A percentile compares a stretch with the other conserved stretches of the same genome.
These are phyloP conservation scores for Apeltes quadracus DNA, from an alignment of 2,113 vertebrate genomes.

Conservation along the genomic window DNA sequence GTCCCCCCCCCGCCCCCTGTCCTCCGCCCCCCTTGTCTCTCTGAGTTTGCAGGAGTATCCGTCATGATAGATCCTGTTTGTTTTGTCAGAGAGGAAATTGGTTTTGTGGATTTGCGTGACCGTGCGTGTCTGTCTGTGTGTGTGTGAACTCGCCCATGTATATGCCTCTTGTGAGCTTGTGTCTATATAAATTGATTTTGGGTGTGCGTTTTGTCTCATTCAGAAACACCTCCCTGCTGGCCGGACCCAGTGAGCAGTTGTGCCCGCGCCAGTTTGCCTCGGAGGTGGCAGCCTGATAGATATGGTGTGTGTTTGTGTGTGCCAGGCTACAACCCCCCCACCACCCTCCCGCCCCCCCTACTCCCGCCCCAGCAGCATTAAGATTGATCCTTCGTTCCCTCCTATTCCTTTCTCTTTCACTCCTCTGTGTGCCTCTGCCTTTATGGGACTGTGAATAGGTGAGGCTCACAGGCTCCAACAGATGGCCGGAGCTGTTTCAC, in stretches of 20 bases:
- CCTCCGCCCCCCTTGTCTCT: constrained; percentile 47
- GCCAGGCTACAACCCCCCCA: constrained; percentile 50
- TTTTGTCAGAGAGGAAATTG: constrained; percentile 56
- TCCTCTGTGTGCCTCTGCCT: constrained; percentile 73
- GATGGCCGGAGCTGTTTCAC: constrained; percentile 75
- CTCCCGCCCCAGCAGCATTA: constrained; percentile 66
- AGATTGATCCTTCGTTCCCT: constrained; percentile 79
- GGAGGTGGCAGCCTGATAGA: constrained; percentile 75
- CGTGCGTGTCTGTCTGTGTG: not conserved
- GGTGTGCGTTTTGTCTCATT: constrained; percentile 45
- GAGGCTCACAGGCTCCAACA: constrained; percentile 76
- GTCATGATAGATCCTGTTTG: constrained; percentile 61
- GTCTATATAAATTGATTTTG: constrained; percentile 40
- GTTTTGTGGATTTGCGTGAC: constrained; percentile 52
- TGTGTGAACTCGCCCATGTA: constrained; percentile 12
- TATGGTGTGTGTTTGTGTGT: constrained; percentile 68
- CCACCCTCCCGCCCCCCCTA: no score
- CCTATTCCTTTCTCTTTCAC: constrained; percentile 76
- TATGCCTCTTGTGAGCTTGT: constrained; percentile 32
- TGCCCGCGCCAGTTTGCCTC: constrained; percentile 56
- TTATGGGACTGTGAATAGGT: constrained; percentile 79
- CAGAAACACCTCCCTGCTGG: constrained; percentile 46
- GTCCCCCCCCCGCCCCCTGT: constrained; percentile 39
- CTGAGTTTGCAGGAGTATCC: constrained; percentile 57
- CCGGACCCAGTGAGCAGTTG: constrained; percentile 52